These are phyloP conservation scores for Laterallus jamaicensis DNA, from an alignment of 2,113 vertebrate species.

Conservation along the genomic window DNA sequence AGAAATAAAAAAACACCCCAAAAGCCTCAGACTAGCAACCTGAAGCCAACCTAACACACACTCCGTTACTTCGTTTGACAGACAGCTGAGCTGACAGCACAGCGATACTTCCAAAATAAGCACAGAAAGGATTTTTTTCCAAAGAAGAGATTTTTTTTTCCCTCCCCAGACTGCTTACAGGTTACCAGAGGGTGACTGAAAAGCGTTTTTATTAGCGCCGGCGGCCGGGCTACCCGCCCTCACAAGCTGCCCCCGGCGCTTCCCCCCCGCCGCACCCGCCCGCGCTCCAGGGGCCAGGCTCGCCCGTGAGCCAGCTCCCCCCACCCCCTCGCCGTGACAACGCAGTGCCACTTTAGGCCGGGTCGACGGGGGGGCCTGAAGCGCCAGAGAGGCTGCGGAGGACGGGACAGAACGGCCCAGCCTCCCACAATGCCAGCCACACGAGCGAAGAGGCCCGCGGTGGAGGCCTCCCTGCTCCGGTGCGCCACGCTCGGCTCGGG, in stretches of 20 bases:
- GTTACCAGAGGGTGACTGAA: background rate
- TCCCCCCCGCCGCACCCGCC: background rate
- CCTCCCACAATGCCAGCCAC: background rate
- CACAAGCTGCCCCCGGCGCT: background rate
- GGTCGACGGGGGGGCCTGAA: background rate
- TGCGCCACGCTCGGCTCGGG: background rate
- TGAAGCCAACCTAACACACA: background rate
- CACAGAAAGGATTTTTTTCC: background rate
- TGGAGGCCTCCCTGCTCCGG: background rate
- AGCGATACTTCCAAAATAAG: background rate
- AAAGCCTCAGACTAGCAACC: background rate
- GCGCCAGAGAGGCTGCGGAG: background rate
- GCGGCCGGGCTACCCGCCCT: background rate
- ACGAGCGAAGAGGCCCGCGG: background rate
- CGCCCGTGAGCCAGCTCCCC: accelerated
- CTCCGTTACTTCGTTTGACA: accelerated
- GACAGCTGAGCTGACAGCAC: background rate
- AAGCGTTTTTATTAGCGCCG: background rate
- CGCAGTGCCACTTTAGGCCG: background rate
- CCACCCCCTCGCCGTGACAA: too few relatives aligned
- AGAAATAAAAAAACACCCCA: background rate
- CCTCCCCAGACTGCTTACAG: background rate
- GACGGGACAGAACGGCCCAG: background rate
- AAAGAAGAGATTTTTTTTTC: background rate
- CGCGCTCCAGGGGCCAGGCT: accelerated